These are phyloP conservation scores for Sarcoramphus papa DNA, from an alignment of 2,797 vertebrate species.

Conservation along the genomic window DNA sequence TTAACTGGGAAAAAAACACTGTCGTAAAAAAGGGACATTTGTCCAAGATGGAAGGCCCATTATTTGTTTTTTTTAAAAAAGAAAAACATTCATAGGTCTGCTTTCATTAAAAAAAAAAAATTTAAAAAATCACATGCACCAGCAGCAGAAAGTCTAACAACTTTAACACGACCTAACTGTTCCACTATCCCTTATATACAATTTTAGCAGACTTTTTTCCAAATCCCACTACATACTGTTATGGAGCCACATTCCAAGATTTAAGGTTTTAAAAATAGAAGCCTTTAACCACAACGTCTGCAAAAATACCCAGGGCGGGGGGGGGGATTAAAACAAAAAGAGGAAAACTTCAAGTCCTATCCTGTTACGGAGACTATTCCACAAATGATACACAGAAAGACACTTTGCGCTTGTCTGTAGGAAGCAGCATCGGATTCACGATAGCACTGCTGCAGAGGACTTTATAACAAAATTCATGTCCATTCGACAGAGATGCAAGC, in stretches of 20 bases:
- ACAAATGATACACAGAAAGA: background rate
- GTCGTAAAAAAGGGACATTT: background rate
- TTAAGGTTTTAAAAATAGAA: background rate
- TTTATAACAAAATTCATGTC: background rate
- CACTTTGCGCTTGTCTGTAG: background rate
- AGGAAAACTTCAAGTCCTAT: background rate
- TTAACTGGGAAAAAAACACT: background rate
- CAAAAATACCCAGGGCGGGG: background rate
- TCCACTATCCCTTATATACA: background rate
- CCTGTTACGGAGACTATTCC: background rate
- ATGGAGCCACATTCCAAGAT: background rate
- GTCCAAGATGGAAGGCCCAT: background rate
- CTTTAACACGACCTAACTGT: background rate
- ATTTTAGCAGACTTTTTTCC: background rate
- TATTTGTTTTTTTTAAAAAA: background rate
- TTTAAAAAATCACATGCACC: background rate
- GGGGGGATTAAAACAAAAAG: too few species aligned
- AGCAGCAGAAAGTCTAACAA: background rate
- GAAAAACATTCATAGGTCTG: background rate
- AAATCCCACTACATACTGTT: background rate
- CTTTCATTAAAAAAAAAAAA: background rate
- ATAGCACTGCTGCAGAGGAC: background rate
- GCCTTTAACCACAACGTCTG: background rate
- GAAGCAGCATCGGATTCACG: rapidly evolving
- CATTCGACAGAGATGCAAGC: background rate